Evolutionary conservation across 2,797 vertebrate species (phyloP).

Genomic region (Eulemur mongoz): DNA sequence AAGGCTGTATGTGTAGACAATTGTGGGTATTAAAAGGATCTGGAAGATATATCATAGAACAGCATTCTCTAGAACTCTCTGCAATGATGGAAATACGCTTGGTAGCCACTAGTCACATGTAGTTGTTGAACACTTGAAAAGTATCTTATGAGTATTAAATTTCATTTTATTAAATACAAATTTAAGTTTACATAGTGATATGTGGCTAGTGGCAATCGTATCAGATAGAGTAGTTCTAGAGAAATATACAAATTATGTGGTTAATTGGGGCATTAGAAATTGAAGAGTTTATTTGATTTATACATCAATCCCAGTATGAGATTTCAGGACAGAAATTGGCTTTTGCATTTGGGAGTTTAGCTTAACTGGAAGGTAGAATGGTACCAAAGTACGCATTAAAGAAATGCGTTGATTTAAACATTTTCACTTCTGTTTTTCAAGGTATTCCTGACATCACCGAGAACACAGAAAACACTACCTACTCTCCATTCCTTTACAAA

Average conservation of each 20-base stretch:
- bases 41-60: background rate
- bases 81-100: background rate
- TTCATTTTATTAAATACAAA: background rate
- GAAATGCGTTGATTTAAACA: background rate
- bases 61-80: background rate
- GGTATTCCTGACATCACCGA: background rate
- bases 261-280: slow-evolving; percentile 1
- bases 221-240: background rate
- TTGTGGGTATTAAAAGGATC: background rate
- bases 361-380: background rate
- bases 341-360: background rate
- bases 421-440: background rate
- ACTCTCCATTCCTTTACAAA: background rate
- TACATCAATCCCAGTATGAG: background rate
- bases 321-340: background rate
- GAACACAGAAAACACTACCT: background rate
- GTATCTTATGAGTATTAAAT: background rate
- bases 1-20: background rate
- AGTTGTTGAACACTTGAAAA: background rate
- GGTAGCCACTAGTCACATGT: background rate
- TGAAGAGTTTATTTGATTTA: background rate
- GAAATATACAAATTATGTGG: background rate
- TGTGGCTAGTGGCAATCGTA: background rate
- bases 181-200: background rate
- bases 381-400: background rate